These are phyloP conservation scores for Mamestra brassicae DNA, from an alignment of 2,888 invertebrate genomes.

Conservation along the genomic window DNA sequence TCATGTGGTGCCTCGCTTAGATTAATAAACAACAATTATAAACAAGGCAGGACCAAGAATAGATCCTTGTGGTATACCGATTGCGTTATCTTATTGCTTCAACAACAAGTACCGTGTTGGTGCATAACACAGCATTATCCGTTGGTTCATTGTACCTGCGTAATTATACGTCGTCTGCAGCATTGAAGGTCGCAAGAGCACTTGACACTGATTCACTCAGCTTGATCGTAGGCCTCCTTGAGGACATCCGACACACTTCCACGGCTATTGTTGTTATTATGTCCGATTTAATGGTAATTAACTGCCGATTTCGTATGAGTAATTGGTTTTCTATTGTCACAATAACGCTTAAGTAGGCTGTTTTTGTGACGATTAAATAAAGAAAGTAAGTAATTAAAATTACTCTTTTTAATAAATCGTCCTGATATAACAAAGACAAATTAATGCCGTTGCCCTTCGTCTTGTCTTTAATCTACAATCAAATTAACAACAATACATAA, in stretches of 20 bases:
- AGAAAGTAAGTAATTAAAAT: background rate
- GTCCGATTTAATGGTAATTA: constrained; percentile 67
- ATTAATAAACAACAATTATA: constrained; percentile 21
- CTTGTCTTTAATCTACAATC: background rate
- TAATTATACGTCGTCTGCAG: constrained; percentile 63
- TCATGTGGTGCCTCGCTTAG: background rate
- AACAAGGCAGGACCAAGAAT: constrained; percentile 53
- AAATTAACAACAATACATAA: background rate
- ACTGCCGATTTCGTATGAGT: constrained; percentile 56
- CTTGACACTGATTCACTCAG: constrained; percentile 83
- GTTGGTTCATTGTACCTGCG: constrained; percentile 73
- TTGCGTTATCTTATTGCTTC: constrained; percentile 63
- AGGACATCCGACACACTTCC: constrained; percentile 83
- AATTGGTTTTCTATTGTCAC: constrained; percentile 40
- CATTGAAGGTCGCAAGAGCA: constrained; percentile 72
- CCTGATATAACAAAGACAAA: background rate
- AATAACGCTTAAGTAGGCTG: constrained; percentile 4
- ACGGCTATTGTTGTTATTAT: constrained; percentile 69
- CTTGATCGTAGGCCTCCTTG: constrained; percentile 79
- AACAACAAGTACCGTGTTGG: constrained; percentile 48
- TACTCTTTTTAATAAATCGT: background rate
- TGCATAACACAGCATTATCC: constrained; percentile 60
- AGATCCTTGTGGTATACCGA: constrained; percentile 58
- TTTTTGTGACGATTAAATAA: background rate
- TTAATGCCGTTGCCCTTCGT: background rate